Base-by-base conservation (phyloP, 2,797 vertebrate genomes). In the Zenarchopterus dispar region DNA sequence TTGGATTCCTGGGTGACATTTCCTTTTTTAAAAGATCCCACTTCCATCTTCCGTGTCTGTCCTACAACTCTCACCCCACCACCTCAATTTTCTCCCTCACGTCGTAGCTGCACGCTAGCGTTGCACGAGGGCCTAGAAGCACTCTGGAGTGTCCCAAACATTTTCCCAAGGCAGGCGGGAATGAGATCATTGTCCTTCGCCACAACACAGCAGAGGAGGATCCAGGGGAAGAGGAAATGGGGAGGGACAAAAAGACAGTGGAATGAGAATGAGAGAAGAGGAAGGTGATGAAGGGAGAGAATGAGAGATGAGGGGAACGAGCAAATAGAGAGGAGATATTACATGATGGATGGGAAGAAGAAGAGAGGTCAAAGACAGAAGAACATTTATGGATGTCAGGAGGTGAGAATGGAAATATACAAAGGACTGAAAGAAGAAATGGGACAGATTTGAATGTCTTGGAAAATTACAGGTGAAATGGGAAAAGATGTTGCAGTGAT, bases 111-210 rank as follows among this genome's bases (percentile, higher is more conserved):
- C 61, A 73, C 13, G 43, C 80, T 54, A 73, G 77, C 70, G 69
- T 78, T 70, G 67, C n/a, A n/a, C n/a, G n/a, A n/a, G n/a, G n/a
- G n/a, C 53, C 46, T 24, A n/a, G 63, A 77, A 64, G 62, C 52
- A 5, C 70, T 67, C 57, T 33, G 0, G 60, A 62, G 80, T 53
- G 67, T 73, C 70, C 78, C 62, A 64, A 77, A 87, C 71, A 73
- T 88, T 86, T 84, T 84, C 74, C 80, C 73, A 75, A 81, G 64
- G 58, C 54, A 23, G 15, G 36, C 55, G 13, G 75, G 75, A 87
- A 89, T 84, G 71, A 91, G 66, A 82, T 84, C 75, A 78, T 87
- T 80, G 84, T 82, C 73, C 80, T 87, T 76, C 28, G 28, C 7
- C 21, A 45, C 56, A 61, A 56, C 44, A 28, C 53, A 4, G n/a